Evolutionary conservation across 2,888 invertebrate genomes (phyloP), one percentile per base, ranked within the genome.

Genomic region (Acrocera orbiculus): DNA sequence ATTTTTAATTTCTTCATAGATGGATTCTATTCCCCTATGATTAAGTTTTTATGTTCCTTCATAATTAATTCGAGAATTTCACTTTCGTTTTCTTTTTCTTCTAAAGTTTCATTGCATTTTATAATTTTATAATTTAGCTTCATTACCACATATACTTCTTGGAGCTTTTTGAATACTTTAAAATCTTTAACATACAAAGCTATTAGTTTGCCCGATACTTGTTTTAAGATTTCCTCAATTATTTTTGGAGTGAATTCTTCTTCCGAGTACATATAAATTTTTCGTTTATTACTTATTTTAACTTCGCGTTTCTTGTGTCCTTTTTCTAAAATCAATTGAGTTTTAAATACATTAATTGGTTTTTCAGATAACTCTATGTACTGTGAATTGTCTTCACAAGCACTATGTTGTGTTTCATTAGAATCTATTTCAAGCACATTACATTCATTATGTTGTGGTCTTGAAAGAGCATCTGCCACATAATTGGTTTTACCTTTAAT

Each of bases 401-500:
- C 23, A 23, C 30, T 30, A 30, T 30, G 30, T 14, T 20, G 17
- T 6, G 24, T 30, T 10, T 14, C 23, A 26, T 35, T 22, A 9
- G 35, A 17, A 11, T 26, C 16, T 3, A 23, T 23, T n/a, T 34
- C 23, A 9, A 28, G 23, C 2, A 22, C 10, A 22, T 33, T 22
- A 4, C 25, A 11, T 11, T 20, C 22, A n/a, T 33, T 26, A 16
- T 30, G 24, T 5, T 38, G 30, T 3, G 25, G 16, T n/a, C 42
- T 34, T 26, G 40, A 42, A 13, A 42, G 25, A 16, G 31, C 36
- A 24, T 43, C 41, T 11, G 38, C 42, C 1, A 40, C 40, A 5
- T 35, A 19, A 29, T 45, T 44, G 2, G 26, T 9, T 29, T 36
- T 35, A n/a, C 44, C 36, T 24, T 39, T 45, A 13, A 44, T 35